Evolutionary conservation across 2,797 vertebrate species (phyloP), one percentile per base, ranked within the genome.

Genomic region (Enteromius treurensis): DNA sequence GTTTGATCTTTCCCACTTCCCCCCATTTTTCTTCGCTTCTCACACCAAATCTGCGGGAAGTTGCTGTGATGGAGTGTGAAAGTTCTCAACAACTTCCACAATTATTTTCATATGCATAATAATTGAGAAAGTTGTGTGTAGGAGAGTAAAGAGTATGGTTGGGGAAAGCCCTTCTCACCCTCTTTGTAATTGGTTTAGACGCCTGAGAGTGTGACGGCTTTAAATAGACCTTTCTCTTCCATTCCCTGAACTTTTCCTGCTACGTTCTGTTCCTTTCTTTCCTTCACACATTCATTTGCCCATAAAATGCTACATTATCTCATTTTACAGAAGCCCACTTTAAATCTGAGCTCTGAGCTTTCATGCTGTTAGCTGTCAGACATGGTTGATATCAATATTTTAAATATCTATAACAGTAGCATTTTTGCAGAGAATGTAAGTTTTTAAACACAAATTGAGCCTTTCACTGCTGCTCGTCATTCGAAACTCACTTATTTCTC

Each of bases 61-160:
- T 90, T 89, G 85, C 85, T 67, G 77, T 82, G 89, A 86, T 75
- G 37, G 86, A 89, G 86, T 87, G 86, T 75, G 51, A 17, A 34
- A 51, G 37, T 78, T 73, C 77, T 86, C 77, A 51, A 82, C 84
- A 87, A 86, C 88, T 89, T 89, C 87, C 5, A 10, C 3, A 80
- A 80, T 23, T 17, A 74, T 75, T 42, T 26, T 42, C 26, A 60
- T 47, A 42, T 77, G 76, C 73, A 79, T 26, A 11, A 40, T 88
- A 83, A 81, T 85, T 89, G 11, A 42, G 13, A 45, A 67, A 68
- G 60, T 23, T 51, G 26, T 51, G 11, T 47, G 21, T 37, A 67
- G 45, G 7, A 29, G 5, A 29, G 13, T 64, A 6, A 7, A 51
- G 74, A 32, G 60, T 26, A 64, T 29, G 53, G n/a, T 15, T 21